Conservation (phyloP, 2,113 vertebrate species). For the Limanda limanda region DNA sequence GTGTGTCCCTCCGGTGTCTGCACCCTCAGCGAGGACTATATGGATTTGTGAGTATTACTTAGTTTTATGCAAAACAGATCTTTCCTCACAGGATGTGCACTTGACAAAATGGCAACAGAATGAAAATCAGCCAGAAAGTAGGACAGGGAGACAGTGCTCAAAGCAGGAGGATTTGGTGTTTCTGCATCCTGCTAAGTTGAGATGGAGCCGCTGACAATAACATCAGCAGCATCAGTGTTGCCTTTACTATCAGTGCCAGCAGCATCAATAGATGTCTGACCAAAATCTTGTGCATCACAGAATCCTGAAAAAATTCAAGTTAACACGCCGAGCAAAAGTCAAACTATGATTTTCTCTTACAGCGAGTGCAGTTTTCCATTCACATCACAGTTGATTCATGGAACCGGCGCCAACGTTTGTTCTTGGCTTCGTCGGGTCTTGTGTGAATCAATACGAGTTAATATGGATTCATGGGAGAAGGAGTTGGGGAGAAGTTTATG, state of each 20-base stretch:
- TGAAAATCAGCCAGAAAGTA: conserved; percentile 31
- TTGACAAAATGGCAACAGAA: conserved; percentile 36
- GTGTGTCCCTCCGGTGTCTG: conserved; percentile 61
- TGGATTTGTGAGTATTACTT: conserved; percentile 55
- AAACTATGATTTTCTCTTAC: conserved; percentile 4
- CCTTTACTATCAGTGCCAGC: neutral
- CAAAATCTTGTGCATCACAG: conserved; percentile 23
- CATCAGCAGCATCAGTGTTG: conserved; percentile 9
- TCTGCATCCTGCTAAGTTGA: conserved; percentile 48
- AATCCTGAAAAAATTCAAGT: conserved; percentile 25
- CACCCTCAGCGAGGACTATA: conserved; percentile 28
- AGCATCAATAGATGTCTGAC: neutral
- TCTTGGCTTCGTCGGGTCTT: conserved; percentile 28
- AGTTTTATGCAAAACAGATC: conserved; percentile 60
- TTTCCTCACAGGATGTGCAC: conserved; percentile 22
- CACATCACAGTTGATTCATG: conserved; percentile 41
- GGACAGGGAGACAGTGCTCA: conserved; percentile 42
- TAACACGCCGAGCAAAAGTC: conserved; percentile 28
- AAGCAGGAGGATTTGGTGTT: conserved; percentile 29
- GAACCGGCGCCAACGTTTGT: conserved; percentile 35
- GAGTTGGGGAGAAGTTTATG: conserved; percentile 32
- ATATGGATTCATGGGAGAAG: conserved; percentile 37
- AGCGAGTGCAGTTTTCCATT: too few relatives aligned
- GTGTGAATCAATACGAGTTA: conserved; percentile 36
- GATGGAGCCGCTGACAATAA: conserved; percentile 47